Conservation (phyloP, 2,888 invertebrate species). For the Oeneis ivallda region DNA sequence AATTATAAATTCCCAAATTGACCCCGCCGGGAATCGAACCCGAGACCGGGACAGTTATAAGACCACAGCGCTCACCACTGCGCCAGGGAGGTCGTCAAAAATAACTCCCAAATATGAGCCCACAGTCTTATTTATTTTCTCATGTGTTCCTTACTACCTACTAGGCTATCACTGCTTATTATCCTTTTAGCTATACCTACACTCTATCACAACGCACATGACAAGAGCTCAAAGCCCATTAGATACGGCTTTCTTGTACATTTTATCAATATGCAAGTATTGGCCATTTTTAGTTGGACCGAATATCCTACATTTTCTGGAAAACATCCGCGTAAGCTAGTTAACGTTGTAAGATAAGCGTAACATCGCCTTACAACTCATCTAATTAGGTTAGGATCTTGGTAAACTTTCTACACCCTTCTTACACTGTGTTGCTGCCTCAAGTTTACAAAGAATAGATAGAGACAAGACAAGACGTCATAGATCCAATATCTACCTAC, state of each 20-base stretch:
- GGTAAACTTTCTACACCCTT: conserved; percentile 20
- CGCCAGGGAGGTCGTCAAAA: too few species aligned
- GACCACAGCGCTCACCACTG: too few species aligned
- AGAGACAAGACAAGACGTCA: not conserved
- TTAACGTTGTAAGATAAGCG: conserved; percentile 32
- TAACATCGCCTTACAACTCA: conserved; percentile 31
- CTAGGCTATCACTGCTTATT: too few species aligned
- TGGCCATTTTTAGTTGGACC: conserved; percentile 15
- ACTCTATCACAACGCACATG: not conserved
- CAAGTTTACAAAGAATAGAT: not conserved
- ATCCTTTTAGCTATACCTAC: too few species aligned
- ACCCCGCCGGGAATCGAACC: too few species aligned
- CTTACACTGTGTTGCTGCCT: not conserved
- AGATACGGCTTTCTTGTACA: not conserved
- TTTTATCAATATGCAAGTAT: conserved; percentile 8
- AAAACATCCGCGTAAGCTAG: conserved; percentile 20
- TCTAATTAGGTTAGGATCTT: conserved; percentile 33
- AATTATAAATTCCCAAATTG: too few species aligned
- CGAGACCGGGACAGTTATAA: too few species aligned
- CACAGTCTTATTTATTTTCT: too few species aligned
- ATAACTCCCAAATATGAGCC: too few species aligned
- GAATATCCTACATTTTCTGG: conserved; percentile 18
- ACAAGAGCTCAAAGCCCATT: not conserved
- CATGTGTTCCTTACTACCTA: too few species aligned
- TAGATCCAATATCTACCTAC: not conserved